Conservation (phyloP, 2,797 vertebrate genomes). For the Gallinago stenura region DNA sequence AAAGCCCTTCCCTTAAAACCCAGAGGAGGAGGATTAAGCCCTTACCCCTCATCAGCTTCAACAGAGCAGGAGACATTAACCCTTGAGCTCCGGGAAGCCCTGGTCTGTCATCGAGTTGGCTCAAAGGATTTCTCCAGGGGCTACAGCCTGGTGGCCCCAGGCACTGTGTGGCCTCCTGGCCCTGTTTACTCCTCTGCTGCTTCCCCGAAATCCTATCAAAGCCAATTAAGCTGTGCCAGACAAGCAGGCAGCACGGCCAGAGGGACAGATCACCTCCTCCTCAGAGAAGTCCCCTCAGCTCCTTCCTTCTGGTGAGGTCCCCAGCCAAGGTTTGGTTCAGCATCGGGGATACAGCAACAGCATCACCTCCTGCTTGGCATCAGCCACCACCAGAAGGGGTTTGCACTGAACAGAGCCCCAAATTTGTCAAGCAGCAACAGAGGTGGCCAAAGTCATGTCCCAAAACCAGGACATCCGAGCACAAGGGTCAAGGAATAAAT, state of each 20-base stretch:
- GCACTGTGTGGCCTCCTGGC: background rate
- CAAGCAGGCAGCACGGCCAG: background rate
- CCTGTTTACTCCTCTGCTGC: background rate
- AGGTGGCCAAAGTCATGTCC: background rate
- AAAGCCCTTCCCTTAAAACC: background rate
- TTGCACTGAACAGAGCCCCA: background rate
- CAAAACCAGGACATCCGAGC: background rate
- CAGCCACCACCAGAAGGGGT: background rate
- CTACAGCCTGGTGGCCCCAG: background rate
- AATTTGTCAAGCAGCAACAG: background rate
- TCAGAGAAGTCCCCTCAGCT: background rate
- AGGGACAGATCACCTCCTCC: background rate
- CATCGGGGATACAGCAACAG: background rate
- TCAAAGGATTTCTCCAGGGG: background rate
- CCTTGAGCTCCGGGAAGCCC: background rate
- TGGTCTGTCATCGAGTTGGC: rapidly evolving
- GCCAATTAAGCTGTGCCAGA: slow-evolving; percentile 42
- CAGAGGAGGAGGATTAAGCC: background rate
- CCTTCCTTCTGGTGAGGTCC: background rate
- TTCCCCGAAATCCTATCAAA: slow-evolving; percentile 36
- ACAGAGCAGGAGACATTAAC: slow-evolving; percentile 1
- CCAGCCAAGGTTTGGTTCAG: background rate
- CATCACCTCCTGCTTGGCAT: background rate
- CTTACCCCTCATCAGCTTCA: background rate
- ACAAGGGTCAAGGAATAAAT: background rate